A percentile compares a stretch with the other conserved stretches of the same genome.
These are phyloP conservation scores for Parasteatoda tepidariorum DNA, from an alignment of 1,140 invertebrate genomes.

Conservation along the genomic window DNA sequence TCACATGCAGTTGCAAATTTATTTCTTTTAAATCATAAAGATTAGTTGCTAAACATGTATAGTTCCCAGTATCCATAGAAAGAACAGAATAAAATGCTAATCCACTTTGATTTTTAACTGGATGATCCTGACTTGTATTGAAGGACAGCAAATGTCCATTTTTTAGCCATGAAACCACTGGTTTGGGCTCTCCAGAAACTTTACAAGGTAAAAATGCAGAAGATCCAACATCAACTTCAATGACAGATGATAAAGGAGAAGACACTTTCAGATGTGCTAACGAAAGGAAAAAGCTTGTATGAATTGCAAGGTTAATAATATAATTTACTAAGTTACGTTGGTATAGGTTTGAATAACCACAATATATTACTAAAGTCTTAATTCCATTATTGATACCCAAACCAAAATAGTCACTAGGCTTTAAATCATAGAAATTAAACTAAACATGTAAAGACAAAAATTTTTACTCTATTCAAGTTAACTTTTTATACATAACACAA, in stretches of 20 bases:
- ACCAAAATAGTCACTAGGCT: no score
- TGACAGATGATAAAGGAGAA: conserved; percentile 33
- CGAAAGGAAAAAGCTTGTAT: not conserved
- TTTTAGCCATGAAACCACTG: conserved; percentile 40
- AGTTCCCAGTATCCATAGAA: conserved; percentile 54
- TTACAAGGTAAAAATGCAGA: conserved; percentile 48
- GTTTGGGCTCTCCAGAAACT: conserved; percentile 18
- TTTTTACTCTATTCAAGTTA: no score
- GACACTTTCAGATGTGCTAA: conserved; percentile 24
- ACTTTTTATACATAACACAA: no score
- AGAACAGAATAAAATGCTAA: conserved; percentile 31
- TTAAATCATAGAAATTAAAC: no score
- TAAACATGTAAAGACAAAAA: no score
- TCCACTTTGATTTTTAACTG: not conserved
- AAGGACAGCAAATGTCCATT: conserved; percentile 16
- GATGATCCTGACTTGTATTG: conserved; percentile 24
- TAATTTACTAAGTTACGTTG: not conserved
- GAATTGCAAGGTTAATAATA: no score
- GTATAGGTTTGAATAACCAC: not conserved
- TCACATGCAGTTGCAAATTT: conserved; percentile 22
- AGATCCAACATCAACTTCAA: conserved; percentile 51
- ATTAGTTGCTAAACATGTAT: conserved; percentile 53
- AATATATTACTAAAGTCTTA: no score
- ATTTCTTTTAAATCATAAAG: conserved; percentile 17
- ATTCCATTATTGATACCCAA: no score